phyloP scores from a whole-genome alignment of 2,113 vertebrate genomes.

The Sapayoa aenigma region DNA sequence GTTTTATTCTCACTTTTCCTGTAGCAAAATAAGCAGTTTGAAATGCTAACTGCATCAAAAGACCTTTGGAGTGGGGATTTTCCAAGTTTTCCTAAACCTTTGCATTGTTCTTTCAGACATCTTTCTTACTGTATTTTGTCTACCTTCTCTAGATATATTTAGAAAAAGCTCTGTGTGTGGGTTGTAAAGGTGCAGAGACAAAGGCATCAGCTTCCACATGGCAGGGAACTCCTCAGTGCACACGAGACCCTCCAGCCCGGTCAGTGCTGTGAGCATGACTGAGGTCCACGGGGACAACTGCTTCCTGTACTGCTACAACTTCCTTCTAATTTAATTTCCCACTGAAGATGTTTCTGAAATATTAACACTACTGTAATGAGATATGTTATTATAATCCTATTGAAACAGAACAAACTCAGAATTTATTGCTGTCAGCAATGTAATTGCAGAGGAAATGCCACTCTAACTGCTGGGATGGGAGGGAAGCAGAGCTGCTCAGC shows the following conservation, averaged over 20 bases:
- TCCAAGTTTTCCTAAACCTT: neutral
- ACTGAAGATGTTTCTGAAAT: neutral
- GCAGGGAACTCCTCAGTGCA: neutral
- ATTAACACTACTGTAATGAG: neutral
- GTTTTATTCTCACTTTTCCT: neutral
- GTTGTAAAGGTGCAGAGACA: neutral
- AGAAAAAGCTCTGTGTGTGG: neutral
- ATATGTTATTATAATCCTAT: neutral
- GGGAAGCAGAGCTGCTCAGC: neutral
- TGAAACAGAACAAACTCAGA: neutral
- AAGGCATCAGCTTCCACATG: neutral
- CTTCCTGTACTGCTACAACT: neutral
- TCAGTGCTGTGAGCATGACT: neutral
- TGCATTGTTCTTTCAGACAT: neutral
- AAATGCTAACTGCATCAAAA: constrained; percentile 18
- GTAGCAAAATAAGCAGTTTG: constrained; percentile 26
- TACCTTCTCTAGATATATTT: neutral
- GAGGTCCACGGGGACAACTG: neutral
- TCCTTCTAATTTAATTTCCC: neutral
- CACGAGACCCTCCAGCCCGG: neutral
- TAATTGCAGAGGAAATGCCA: neutral
- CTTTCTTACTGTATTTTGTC: neutral
- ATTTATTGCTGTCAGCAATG: neutral
- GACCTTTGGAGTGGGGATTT: neutral
- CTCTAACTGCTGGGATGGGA: neutral